Percentiles rank a stretch among this genome's conserved stretches.
These are phyloP conservation scores for Chaitophorus viminalis DNA, from an alignment of 2,888 invertebrate species.

Conservation along the genomic window DNA sequence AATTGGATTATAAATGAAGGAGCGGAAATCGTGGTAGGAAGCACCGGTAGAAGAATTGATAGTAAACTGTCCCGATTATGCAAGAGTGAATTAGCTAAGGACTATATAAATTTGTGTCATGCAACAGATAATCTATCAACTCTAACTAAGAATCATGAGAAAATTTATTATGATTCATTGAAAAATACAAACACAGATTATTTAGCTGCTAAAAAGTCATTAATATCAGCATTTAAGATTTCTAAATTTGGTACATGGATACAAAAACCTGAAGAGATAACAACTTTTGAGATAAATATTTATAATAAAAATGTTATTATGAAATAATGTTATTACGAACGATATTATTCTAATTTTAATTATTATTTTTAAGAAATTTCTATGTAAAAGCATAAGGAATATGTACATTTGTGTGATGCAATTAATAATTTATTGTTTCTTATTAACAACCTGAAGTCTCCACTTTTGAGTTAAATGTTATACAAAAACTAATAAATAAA, in stretches of 20 bases:
- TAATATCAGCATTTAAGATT: conserved; percentile 83
- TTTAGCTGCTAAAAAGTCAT: conserved; percentile 81
- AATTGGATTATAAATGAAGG: conserved; percentile 50
- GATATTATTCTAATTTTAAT: no score
- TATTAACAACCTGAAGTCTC: no score
- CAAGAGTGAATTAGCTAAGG: conserved; percentile 78
- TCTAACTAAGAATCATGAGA: background rate
- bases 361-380: no score
- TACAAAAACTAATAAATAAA: no score
- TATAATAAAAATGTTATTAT: no score
- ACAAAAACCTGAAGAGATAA: conserved; percentile 91
- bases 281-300: conserved; percentile 85
- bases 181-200: conserved; percentile 64
- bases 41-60: conserved; percentile 84
- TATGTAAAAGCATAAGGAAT: no score
- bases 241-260: conserved; percentile 90
- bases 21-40: conserved; percentile 85
- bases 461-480: no score
- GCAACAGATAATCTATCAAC: conserved; percentile 1
- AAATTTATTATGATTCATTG: conserved; percentile 42
- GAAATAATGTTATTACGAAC: no score
- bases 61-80: conserved; percentile 82
- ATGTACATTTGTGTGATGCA: no score
- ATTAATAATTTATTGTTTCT: no score
- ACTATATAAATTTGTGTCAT: conserved; percentile 69